These are phyloP conservation scores for Salvelinus alpinus DNA, from an alignment of 2,113 vertebrate genomes.

Conservation along the genomic window DNA sequence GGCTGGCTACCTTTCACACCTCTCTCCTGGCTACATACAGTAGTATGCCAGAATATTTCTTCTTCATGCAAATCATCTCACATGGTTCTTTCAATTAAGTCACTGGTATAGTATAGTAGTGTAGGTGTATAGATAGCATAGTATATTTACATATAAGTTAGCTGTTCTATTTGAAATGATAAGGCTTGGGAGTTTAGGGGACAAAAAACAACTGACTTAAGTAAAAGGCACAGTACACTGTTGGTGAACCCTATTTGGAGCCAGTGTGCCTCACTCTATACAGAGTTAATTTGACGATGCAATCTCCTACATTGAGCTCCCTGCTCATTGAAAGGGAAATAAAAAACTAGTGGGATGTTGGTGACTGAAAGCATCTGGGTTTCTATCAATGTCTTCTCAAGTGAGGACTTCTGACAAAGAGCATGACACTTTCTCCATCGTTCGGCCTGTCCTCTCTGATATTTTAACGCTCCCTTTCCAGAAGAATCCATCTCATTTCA, in stretches of 20 bases:
- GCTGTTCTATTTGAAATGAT: too few species aligned
- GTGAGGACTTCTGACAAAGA: background rate
- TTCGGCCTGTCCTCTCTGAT: background rate
- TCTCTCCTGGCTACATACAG: background rate
- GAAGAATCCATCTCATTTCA: conserved; percentile 1
- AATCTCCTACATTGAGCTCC: background rate
- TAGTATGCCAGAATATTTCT: too few species aligned
- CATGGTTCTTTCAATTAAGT: background rate
- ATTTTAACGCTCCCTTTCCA: background rate
- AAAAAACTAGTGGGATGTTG: background rate
- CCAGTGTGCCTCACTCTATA: too few species aligned
- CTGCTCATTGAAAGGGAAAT: background rate
- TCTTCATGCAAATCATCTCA: background rate
- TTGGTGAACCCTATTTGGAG: too few species aligned
- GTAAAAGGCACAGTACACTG: too few species aligned
- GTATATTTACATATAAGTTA: too few species aligned
- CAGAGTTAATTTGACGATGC: background rate
- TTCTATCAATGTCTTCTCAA: background rate
- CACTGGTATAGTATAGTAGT: background rate
- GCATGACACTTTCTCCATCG: background rate
- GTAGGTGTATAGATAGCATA: too few species aligned
- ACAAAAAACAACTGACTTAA: too few species aligned
- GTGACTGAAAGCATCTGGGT: background rate
- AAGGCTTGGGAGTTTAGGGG: too few species aligned
- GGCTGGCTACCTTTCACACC: background rate